Evolutionary conservation across 2,888 invertebrate genomes (phyloP), one percentile per base, ranked within the genome.

Genomic region (Agrotis segetum): DNA sequence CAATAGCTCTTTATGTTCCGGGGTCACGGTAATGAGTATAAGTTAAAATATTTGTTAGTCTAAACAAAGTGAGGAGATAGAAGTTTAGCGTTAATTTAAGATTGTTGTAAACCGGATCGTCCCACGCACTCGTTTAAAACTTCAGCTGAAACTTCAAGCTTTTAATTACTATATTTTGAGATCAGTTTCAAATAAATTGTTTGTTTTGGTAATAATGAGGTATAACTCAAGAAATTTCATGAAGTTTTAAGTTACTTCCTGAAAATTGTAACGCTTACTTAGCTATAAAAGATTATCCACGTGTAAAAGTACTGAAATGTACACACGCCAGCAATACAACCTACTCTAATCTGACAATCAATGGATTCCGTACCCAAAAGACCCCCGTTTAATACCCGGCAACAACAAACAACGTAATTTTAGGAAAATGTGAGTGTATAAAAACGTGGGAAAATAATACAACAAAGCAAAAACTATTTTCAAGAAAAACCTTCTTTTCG

Each of bases 221-320:
- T 6, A 52, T 17, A 29, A 53, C 19, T 19, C 47, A 21, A 14
- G 17, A 29, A 70, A 53, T n/a, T 34, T 14, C 21, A 49, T 47
- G 14, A 71, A 58, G 40, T 58, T 56, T 71, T 69, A 69, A 71
- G 71, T 29, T 34, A 56, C 29, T 44, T 44, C 68, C 61, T 65
- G 17, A 40, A 21, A 44, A 34, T 56, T 34, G 7, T 47, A 47
- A 55, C 34, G n/a, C n/a, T n/a, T n/a, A n/a, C n/a, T n/a, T n/a
- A n/a, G n/a, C n/a, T n/a, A n/a, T n/a, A n/a, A 47, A 14, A 24
- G 17, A n/a, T 47, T 24, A 3, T 29, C 2, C 4, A 47, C 19
- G 0, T 17, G 58, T 1, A 17, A 5, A 7, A 21, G 0, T 58
- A 40, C 34, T 19, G 19, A 59, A 59, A 16, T 16, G 3, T 40